A percentile compares a stretch with the other conserved stretches of the same genome.
Conservation (phyloP, 2,113 vertebrate species). For the Nothobranchius furzeri region DNA sequence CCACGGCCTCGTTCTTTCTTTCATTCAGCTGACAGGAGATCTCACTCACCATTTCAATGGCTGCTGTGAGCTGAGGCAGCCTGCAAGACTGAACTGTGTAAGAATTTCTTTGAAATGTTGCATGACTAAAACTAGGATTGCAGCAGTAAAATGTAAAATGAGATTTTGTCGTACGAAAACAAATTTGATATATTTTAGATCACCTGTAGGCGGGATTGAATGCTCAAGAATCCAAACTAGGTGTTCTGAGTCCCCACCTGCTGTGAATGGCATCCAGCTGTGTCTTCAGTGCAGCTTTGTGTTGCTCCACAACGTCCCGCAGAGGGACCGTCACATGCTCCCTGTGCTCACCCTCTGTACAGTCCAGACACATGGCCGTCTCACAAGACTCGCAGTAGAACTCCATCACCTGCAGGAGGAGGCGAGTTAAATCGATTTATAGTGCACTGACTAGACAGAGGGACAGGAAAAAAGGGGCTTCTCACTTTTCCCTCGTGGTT, state of each 20-base stretch:
- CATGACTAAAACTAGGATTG: no score
- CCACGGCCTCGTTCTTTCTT: slow-evolving; percentile 85
- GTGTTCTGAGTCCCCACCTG: slow-evolving; percentile 72
- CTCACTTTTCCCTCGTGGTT: slow-evolving; percentile 94
- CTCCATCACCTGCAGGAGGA: slow-evolving; percentile 88
- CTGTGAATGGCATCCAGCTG: slow-evolving; percentile 89
- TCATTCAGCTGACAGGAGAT: slow-evolving; percentile 92
- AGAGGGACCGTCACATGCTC: slow-evolving; percentile 91
- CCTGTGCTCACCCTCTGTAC: slow-evolving; percentile 88
- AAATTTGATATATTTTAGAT: background rate
- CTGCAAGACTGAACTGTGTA: slow-evolving; percentile 58
- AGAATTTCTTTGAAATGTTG: background rate
- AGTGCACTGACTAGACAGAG: background rate
- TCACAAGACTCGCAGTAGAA: slow-evolving; percentile 96
- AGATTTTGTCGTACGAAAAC: no score
- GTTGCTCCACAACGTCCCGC: slow-evolving; percentile 90
- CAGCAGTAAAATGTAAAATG: no score
- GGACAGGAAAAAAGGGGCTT: background rate
- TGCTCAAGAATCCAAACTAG: background rate
- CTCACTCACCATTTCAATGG: slow-evolving; percentile 88
- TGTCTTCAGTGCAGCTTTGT: slow-evolving; percentile 89
- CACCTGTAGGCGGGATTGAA: background rate
- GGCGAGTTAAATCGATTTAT: slow-evolving; percentile 23
- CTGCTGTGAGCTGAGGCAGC: slow-evolving; percentile 88
- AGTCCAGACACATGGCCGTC: slow-evolving; percentile 94